These are phyloP conservation scores for Probosciger aterrimus DNA, from an alignment of 2,113 vertebrate genomes.

Conservation along the genomic window DNA sequence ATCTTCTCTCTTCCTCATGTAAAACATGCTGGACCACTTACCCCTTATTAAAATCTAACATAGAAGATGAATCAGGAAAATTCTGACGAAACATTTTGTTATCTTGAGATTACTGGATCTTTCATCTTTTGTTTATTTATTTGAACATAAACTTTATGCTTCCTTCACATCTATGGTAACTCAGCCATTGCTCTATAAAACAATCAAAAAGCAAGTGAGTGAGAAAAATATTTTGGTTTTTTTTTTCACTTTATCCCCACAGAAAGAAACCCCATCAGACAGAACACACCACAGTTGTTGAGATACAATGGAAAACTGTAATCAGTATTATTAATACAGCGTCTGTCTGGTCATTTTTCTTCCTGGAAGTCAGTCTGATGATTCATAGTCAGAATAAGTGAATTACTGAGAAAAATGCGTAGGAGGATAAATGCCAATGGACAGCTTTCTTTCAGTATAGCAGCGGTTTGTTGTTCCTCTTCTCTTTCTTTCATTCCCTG, in stretches of 20 bases:
- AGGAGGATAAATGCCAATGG: constrained; percentile 3
- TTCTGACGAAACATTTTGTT: not conserved
- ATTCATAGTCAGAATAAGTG: constrained; percentile 15
- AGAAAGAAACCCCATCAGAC: not conserved
- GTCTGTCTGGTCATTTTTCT: not conserved
- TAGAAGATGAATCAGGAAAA: not conserved
- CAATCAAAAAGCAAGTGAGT: not conserved
- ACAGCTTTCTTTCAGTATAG: not conserved
- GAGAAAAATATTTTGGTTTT: not conserved
- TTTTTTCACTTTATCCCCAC: not conserved
- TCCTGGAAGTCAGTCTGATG: constrained; percentile 3
- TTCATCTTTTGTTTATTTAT: not conserved
- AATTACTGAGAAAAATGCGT: not conserved
- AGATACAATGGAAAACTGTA: not conserved
- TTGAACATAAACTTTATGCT: not conserved
- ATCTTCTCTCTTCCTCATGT: not conserved
- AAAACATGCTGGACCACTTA: not conserved
- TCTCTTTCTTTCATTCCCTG: not conserved
- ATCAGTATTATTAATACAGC: not conserved
- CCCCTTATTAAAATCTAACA: not conserved
- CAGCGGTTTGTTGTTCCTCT: not conserved
- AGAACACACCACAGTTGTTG: not conserved
- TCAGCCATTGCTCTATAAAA: not conserved
- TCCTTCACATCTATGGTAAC: not conserved
- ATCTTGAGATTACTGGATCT: not conserved